phyloP scores from a whole-genome alignment of 2,797 vertebrate genomes.

The Cephalopachus bancanus region DNA sequence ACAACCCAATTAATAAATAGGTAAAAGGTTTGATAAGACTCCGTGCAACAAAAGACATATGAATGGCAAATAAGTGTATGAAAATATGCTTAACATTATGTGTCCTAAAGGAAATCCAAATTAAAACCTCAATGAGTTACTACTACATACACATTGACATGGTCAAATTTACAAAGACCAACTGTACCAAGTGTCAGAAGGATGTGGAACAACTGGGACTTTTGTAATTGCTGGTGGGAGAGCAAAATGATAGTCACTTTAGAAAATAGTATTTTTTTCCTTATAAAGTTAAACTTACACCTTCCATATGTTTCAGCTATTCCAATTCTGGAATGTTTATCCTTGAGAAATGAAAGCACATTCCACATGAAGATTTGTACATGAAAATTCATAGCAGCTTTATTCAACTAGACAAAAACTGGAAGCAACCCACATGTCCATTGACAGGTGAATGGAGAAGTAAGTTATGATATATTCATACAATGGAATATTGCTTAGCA shows the following conservation, averaged over 20 bases:
- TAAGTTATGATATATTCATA: not conserved
- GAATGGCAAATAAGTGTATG: not conserved
- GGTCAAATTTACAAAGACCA: not conserved
- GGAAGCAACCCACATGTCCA: not conserved
- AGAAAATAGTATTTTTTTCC: not conserved
- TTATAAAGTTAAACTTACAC: not conserved
- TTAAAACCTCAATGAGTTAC: not conserved
- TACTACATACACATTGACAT: not conserved
- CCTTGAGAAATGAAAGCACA: constrained; percentile 24
- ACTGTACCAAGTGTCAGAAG: not conserved
- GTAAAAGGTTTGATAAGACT: constrained; percentile 2
- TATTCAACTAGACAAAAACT: constrained; percentile 13
- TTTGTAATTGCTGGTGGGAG: not conserved
- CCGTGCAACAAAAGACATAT: not conserved
- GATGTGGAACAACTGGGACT: not conserved
- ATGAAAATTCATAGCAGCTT: not conserved
- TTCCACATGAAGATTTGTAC: not conserved
- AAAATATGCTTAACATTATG: not conserved
- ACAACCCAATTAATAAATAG: not conserved
- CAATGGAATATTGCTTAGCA: not conserved
- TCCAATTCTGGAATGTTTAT: not conserved
- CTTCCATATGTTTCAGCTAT: not conserved
- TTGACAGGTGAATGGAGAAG: not conserved
- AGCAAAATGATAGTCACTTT: not conserved
- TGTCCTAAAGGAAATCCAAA: not conserved